phyloP scores from a whole-genome alignment of 2,888 invertebrate species.

The Aphidoletes aphidimyza region DNA sequence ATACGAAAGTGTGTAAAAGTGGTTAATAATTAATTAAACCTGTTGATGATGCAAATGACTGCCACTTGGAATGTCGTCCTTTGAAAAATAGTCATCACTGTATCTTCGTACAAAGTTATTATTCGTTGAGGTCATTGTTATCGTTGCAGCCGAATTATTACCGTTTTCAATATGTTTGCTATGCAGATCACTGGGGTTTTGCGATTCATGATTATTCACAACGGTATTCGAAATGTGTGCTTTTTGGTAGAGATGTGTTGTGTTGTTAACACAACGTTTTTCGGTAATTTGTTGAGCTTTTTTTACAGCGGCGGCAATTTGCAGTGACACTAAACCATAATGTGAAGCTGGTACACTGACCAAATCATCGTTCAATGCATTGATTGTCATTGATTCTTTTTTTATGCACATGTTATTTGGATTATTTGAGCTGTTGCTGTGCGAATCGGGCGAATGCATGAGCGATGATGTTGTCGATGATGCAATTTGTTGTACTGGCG shows the following conservation, averaged over 20 bases:
- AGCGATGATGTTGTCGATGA: constrained; percentile 42
- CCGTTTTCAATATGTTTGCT: constrained; percentile 53
- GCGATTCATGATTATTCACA: constrained; percentile 21
- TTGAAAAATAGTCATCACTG: constrained; percentile 54
- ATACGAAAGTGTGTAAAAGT: background rate
- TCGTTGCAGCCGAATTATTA: constrained; percentile 45
- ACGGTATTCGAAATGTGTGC: background rate
- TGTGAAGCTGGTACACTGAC: constrained; percentile 54
- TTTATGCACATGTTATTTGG: constrained; percentile 30
- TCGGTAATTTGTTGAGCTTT: constrained; percentile 56
- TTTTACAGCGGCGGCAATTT: constrained; percentile 57
- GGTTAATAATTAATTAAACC: background rate
- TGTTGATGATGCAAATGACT: constrained; percentile 45
- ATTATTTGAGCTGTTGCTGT: constrained; percentile 14
- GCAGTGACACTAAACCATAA: constrained; percentile 57
- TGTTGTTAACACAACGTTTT: constrained; percentile 40
- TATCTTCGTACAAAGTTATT: constrained; percentile 53
- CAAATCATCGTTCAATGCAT: constrained; percentile 16
- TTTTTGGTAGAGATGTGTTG: constrained; percentile 36
- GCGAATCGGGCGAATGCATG: constrained; percentile 34
- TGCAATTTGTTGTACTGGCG: constrained; percentile 23
- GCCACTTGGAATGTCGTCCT: constrained; percentile 4
- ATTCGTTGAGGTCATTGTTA: constrained; percentile 40
- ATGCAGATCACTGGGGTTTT: background rate
- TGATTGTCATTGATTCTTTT: constrained; percentile 53